These are phyloP conservation scores for Pachyrhynchus sulphureomaculatus DNA, from an alignment of 1,140 invertebrate genomes.

Conservation along the genomic window DNA sequence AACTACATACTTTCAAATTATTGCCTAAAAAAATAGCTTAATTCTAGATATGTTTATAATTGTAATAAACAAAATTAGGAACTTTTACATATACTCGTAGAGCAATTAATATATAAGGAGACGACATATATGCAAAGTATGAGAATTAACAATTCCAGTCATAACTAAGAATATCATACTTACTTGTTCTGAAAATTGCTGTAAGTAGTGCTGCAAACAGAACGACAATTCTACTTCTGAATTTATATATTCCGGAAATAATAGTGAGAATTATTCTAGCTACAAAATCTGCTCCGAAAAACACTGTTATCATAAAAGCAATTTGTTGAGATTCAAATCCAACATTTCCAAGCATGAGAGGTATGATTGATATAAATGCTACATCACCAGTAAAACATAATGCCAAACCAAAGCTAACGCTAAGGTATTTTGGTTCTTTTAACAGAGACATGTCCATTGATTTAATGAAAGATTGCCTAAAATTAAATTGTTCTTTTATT, in stretches of 20 bases:
- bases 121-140: no score
- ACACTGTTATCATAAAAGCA: conserved; percentile 39
- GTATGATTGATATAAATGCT: conserved; percentile 43
- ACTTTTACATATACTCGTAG: no score
- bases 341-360: conserved; percentile 39
- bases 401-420: conserved; percentile 43
- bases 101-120: no score
- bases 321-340: conserved; percentile 37
- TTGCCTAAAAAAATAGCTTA: no score
- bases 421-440: conserved; percentile 41
- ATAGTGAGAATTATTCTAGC: conserved; percentile 39
- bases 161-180: no score
- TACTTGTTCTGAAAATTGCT: conserved; percentile 42
- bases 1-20: no score
- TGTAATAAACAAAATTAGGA: no score
- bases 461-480: conserved; percentile 28
- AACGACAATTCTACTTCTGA: conserved; percentile 42
- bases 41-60: no score
- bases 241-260: conserved; percentile 30
- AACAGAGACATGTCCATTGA: conserved; percentile 42
- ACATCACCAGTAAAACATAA: conserved; percentile 42
- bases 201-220: conserved; percentile 37
- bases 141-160: no score
- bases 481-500: no score
- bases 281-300: conserved; percentile 41